Percentiles rank a stretch among this genome's conserved stretches.
Evolutionary conservation across 2,113 vertebrate species (phyloP).

Genomic region (Myrmecobius fasciatus): DNA sequence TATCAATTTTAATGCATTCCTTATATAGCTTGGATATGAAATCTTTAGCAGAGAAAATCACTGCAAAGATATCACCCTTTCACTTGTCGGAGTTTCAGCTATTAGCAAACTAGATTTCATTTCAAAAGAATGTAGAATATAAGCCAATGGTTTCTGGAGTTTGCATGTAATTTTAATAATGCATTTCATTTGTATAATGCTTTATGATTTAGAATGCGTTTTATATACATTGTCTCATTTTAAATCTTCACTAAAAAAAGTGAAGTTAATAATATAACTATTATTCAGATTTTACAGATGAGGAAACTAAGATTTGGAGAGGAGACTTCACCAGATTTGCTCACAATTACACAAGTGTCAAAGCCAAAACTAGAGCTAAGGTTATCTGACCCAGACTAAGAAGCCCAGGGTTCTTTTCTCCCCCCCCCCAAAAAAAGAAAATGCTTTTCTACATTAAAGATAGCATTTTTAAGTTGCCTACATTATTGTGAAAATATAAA

Average conservation of each 20-base stretch:
- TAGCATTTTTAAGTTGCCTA: not conserved
- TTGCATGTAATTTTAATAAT: slow-evolving; percentile 8
- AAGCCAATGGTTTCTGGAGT: slow-evolving; percentile 17
- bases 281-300: not conserved
- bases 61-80: not conserved
- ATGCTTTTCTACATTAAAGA: not conserved
- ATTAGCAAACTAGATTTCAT: slow-evolving; percentile 18
- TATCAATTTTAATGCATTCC: not conserved
- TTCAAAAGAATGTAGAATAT: not conserved
- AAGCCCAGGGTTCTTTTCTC: not conserved
- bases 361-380: not conserved
- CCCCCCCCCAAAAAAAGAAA: not conserved
- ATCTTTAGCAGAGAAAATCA: not conserved
- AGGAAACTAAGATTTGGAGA: not conserved
- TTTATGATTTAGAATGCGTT: not conserved
- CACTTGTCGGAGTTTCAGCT: not conserved
- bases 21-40: not conserved
- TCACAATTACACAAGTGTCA: not conserved
- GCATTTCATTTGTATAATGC: not conserved
- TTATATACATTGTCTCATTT: not conserved
- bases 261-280: not conserved
- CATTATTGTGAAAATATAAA: not conserved
- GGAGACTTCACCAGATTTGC: not conserved
- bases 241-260: not conserved
- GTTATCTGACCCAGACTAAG: not conserved